Evolutionary conservation across 2,113 vertebrate species (phyloP), one percentile per base, ranked within the genome.

Genomic region (Parus major): DNA sequence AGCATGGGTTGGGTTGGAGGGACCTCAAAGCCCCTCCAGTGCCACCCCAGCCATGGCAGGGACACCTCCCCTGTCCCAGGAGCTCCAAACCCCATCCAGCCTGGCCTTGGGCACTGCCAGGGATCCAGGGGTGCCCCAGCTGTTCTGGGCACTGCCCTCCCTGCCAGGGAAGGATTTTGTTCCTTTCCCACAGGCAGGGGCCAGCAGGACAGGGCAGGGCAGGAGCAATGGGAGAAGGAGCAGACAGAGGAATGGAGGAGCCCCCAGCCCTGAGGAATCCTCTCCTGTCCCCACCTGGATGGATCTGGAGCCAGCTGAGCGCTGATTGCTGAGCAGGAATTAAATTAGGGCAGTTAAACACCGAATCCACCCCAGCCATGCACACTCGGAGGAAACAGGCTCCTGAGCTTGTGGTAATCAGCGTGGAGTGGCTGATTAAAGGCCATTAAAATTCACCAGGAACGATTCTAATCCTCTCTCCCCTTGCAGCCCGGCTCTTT

Each of bases 401-500:
- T 92, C 60, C 77, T 68, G 95, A 73, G 76, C 80, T 90, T 60
- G 35, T 49, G 85, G 81, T 82, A 94, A 97, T 97, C 93, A 97
- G 35, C 9, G 0, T 80, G 81, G 76, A 97, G 92, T 60, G 91
- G 92, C 88, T 97, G 91, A 96, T 97, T 97, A 97, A 88, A 94
- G 95, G 59, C 92, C 85, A 90, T 94, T 97, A 91, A 90, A 79
- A 97, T 97, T 79, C 96, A 91, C 87, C 52, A 61, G 52, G n/a
- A 95, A 79, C 57, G 83, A 80, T 66, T 86, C 66, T 70, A 65
- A 80, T 92, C 68, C 87, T 88, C 84, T 84, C 91, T 78, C 33
- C 72, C 15, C 84, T 85, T 49, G 36, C 61, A 73, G 39, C 60
- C 80, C 6, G 4, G 64, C 86, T 95, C 65, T 85, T 85, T 76